These are phyloP conservation scores for Drosophila santomea DNA, from an alignment of 1,140 invertebrate genomes.

Conservation along the genomic window DNA sequence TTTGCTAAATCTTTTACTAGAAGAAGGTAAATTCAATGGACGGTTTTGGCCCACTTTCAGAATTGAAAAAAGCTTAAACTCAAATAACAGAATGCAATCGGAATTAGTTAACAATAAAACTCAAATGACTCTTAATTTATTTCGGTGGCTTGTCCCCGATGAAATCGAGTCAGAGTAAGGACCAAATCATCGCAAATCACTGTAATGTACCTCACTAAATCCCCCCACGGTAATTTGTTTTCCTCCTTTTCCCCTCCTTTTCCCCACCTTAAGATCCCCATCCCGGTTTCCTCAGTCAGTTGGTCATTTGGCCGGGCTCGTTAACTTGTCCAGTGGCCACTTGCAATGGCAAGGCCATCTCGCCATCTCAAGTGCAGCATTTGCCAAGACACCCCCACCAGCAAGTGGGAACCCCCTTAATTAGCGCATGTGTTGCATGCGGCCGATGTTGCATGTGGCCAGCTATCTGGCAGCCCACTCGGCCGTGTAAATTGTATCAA, in stretches of 20 bases:
- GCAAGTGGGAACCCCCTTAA: conserved; percentile 53
- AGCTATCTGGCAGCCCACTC: conserved; percentile 39
- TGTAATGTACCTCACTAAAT: conserved; percentile 6
- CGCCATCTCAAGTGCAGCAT: conserved; percentile 29
- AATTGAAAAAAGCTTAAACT: neutral
- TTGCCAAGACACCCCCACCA: conserved; percentile 35
- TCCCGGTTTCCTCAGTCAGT: conserved; percentile 43
- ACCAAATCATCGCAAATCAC: conserved; percentile 44
- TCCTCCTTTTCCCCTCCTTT: neutral
- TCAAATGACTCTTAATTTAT: neutral
- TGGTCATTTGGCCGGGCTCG: conserved; percentile 47
- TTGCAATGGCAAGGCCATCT: conserved; percentile 52
- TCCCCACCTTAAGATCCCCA: conserved; percentile 3
- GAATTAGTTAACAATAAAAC: neutral
- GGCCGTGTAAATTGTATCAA: conserved; percentile 77
- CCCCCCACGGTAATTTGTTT: conserved; percentile 23
- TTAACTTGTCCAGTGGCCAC: conserved; percentile 49
- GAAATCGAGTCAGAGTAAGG: conserved; percentile 22
- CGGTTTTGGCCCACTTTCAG: no score
- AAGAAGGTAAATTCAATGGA: no score
- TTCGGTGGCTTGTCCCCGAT: conserved; percentile 1
- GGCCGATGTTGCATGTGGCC: conserved; percentile 50
- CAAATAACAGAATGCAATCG: neutral
- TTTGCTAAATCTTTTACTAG: neutral
- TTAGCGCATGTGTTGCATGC: conserved; percentile 64